These are phyloP conservation scores for Lottia scabra DNA, from an alignment of 2,888 invertebrate genomes.

Conservation along the genomic window DNA sequence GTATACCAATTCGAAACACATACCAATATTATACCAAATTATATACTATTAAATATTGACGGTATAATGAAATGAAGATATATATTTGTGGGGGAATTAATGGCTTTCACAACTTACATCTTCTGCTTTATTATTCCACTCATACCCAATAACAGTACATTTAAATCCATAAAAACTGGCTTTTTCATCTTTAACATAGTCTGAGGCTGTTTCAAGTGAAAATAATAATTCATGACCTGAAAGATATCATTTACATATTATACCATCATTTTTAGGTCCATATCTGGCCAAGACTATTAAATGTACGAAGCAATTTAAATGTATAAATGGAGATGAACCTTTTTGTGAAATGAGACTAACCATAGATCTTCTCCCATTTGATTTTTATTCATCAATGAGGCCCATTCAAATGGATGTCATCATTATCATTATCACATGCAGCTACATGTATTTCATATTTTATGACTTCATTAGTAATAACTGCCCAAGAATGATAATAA, in stretches of 20 bases:
- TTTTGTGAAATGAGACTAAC: too few relatives aligned
- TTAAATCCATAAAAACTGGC: constrained; percentile 85
- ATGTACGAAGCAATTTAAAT: too few relatives aligned
- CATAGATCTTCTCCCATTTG: too few relatives aligned
- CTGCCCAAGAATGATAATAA: too few relatives aligned
- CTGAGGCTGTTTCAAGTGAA: constrained; percentile 94
- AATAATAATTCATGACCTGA: constrained; percentile 92
- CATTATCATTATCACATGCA: too few relatives aligned
- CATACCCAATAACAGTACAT: constrained; percentile 84
- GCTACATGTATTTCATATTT: too few relatives aligned
- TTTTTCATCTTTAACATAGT: constrained; percentile 91
- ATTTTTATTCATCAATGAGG: too few relatives aligned
- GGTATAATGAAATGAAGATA: neutral
- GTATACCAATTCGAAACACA: neutral
- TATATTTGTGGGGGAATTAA: neutral
- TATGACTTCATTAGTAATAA: too few relatives aligned
- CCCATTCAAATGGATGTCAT: too few relatives aligned
- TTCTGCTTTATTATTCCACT: constrained; percentile 69
- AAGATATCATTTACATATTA: constrained; percentile 18
- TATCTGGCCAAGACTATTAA: neutral
- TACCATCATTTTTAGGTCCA: neutral
- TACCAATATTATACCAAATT: too few relatives aligned
- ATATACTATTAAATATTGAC: neutral
- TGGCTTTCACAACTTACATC: constrained; percentile 48
- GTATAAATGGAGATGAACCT: too few relatives aligned